These are phyloP conservation scores for Nematostella vectensis DNA, from an alignment of 92 coral and sea anemone species.

Conservation along the genomic window DNA sequence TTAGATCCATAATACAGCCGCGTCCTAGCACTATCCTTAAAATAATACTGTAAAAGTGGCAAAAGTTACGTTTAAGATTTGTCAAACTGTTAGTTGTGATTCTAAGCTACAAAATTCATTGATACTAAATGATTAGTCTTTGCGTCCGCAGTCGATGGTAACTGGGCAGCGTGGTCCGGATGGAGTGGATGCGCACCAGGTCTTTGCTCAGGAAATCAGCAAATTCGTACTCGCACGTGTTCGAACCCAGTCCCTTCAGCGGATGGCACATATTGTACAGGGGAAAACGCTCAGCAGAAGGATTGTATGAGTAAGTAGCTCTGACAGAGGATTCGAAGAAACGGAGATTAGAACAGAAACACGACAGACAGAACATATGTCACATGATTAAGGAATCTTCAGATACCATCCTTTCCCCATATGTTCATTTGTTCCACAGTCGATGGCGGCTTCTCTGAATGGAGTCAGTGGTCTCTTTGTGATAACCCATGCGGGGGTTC, in stretches of 20 bases:
- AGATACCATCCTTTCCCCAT: neutral
- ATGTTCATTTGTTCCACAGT: conserved; percentile 37
- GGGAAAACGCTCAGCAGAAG: conserved; percentile 71
- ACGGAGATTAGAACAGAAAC: too few relatives aligned
- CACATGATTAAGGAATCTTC: too few relatives aligned
- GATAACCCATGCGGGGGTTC: conserved; percentile 96
- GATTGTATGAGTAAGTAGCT: conserved; percentile 73
- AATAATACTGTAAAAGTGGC: too few relatives aligned
- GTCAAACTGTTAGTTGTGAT: neutral
- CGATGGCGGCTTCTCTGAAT: conserved; percentile 88
- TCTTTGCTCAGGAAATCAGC: conserved; percentile 92
- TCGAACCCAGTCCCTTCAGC: conserved; percentile 73
- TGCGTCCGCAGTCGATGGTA: conserved; percentile 54
- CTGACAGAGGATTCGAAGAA: too few relatives aligned
- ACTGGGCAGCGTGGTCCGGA: conserved; percentile 87
- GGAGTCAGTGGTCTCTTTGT: conserved; percentile 98
- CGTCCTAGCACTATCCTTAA: too few relatives aligned
- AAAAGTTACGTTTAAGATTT: too few relatives aligned
- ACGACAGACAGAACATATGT: too few relatives aligned
- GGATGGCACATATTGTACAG: conserved; percentile 72
- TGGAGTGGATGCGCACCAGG: conserved; percentile 99
- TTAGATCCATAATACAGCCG: too few relatives aligned
- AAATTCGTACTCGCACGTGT: conserved; percentile 90
- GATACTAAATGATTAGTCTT: neutral
- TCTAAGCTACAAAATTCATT: neutral